These are phyloP conservation scores for Chloromyia formosa DNA, from an alignment of 2,888 invertebrate genomes.

Conservation along the genomic window DNA sequence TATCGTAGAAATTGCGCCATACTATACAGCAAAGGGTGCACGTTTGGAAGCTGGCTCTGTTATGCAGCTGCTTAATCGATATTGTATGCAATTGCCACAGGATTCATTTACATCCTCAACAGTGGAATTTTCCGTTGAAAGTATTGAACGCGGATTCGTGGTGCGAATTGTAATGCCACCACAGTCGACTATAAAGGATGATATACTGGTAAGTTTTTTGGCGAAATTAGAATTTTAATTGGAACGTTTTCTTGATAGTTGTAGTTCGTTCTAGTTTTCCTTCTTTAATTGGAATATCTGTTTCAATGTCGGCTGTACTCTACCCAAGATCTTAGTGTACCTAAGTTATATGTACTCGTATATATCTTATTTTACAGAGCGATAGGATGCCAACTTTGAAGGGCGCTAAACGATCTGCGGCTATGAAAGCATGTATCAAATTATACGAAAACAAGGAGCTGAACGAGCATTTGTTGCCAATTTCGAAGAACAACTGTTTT, in stretches of 20 bases:
- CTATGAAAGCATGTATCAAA: constrained; percentile 76
- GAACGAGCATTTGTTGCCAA: constrained; percentile 75
- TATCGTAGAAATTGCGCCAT: constrained; percentile 59
- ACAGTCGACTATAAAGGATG: constrained; percentile 76
- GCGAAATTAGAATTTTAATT: not conserved
- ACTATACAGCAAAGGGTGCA: constrained; percentile 55
- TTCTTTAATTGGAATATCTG: constrained; percentile 25
- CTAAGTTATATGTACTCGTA: too few relatives aligned
- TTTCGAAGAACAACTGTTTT: constrained; percentile 56
- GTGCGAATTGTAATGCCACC: constrained; percentile 76
- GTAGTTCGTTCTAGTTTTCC: too few relatives aligned
- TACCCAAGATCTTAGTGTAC: too few relatives aligned
- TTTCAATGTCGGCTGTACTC: constrained; percentile 8
- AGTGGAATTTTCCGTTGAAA: constrained; percentile 63
- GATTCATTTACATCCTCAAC: constrained; percentile 77
- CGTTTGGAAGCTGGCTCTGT: constrained; percentile 54
- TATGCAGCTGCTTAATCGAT: constrained; percentile 73
- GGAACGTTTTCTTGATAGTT: not conserved
- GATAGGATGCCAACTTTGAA: constrained; percentile 67
- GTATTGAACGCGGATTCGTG: constrained; percentile 57
- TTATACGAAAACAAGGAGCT: constrained; percentile 79
- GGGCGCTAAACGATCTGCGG: constrained; percentile 83
- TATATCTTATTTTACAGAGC: constrained; percentile 66
- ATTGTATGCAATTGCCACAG: constrained; percentile 79
- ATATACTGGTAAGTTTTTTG: constrained; percentile 69